Evolutionary conservation across 2,797 vertebrate species (phyloP).

Genomic region (Propithecus deckenii): DNA sequence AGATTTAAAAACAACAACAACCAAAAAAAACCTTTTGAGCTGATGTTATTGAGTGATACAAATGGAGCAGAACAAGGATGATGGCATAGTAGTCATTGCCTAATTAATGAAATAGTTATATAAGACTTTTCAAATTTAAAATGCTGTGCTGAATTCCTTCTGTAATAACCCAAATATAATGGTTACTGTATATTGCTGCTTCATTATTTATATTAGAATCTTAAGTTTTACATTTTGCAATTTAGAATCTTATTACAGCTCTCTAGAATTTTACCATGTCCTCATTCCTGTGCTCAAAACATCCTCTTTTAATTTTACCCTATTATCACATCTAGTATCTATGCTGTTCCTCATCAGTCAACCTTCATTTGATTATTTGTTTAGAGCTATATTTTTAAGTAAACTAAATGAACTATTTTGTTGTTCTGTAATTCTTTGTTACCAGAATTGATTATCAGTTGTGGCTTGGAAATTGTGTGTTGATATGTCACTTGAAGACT

Average conservation of each 20-base stretch:
- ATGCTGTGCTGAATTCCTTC: conserved; percentile 31
- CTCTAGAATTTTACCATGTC: neutral
- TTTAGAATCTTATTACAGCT: conserved; percentile 41
- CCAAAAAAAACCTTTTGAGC: conserved; percentile 39
- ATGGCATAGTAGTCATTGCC: neutral
- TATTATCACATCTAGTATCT: neutral
- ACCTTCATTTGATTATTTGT: conserved; percentile 38
- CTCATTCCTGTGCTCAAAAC: neutral
- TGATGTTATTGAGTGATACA: conserved; percentile 63
- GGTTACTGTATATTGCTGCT: neutral
- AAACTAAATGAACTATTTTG: conserved; percentile 7
- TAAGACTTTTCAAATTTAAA: conserved; percentile 56
- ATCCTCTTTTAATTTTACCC: neutral
- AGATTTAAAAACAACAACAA: conserved; percentile 38
- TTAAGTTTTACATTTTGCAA: conserved; percentile 44
- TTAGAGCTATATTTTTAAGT: conserved; percentile 8
- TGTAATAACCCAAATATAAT: conserved; percentile 11
- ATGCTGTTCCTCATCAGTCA: neutral
- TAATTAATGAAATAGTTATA: conserved; percentile 23
- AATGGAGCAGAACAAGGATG: conserved; percentile 1
- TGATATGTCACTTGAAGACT: neutral
- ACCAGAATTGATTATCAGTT: neutral
- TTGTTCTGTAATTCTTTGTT: conserved; percentile 37
- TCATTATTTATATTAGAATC: conserved; percentile 31
- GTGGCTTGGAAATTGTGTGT: conserved; percentile 28